Percentiles rank a stretch among this genome's conserved stretches.
Conservation (phyloP, 2,113 vertebrate species). For the Hippoglossus stenolepis region DNA sequence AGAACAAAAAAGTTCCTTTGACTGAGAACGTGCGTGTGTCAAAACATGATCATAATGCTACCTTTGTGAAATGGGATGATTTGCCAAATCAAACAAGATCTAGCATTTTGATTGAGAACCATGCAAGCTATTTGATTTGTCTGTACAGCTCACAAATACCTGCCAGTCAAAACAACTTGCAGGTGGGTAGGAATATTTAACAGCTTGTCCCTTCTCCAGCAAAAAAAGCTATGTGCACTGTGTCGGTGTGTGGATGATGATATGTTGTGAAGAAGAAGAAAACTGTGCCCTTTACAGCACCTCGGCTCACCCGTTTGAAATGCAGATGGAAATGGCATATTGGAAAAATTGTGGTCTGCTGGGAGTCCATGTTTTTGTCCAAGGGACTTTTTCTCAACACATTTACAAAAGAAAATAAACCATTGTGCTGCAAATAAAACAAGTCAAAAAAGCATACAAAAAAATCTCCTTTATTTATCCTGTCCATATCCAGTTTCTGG, state of each 20-base stretch:
- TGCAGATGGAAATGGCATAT: slow-evolving; percentile 40
- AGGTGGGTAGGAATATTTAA: slow-evolving; percentile 48
- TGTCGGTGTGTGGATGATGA: slow-evolving; percentile 27
- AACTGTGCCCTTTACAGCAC: slow-evolving; percentile 32
- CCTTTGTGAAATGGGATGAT: slow-evolving; percentile 56
- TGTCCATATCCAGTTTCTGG: background rate
- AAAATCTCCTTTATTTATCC: background rate
- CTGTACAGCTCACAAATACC: slow-evolving; percentile 53
- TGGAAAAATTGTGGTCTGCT: slow-evolving; percentile 12
- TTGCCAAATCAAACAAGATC: slow-evolving; percentile 60
- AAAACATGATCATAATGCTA: slow-evolving; percentile 43
- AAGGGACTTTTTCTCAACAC: slow-evolving; percentile 25
- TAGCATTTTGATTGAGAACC: slow-evolving; percentile 53
- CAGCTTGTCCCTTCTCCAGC: slow-evolving; percentile 43
- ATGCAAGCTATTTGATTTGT: slow-evolving; percentile 49
- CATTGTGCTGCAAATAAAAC: slow-evolving; percentile 1
- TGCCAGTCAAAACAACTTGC: slow-evolving; percentile 62
- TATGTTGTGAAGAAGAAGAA: slow-evolving; percentile 12
- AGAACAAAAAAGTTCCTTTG: slow-evolving; percentile 43
- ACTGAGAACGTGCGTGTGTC: slow-evolving; percentile 21
- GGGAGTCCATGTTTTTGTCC: slow-evolving; percentile 25
- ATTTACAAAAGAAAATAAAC: background rate
- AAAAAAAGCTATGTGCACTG: background rate
- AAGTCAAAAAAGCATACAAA: background rate
- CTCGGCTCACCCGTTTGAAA: slow-evolving; percentile 42